These are phyloP conservation scores for Aphaenogaster floridana DNA, from an alignment of 1,140 invertebrate species.

Conservation along the genomic window DNA sequence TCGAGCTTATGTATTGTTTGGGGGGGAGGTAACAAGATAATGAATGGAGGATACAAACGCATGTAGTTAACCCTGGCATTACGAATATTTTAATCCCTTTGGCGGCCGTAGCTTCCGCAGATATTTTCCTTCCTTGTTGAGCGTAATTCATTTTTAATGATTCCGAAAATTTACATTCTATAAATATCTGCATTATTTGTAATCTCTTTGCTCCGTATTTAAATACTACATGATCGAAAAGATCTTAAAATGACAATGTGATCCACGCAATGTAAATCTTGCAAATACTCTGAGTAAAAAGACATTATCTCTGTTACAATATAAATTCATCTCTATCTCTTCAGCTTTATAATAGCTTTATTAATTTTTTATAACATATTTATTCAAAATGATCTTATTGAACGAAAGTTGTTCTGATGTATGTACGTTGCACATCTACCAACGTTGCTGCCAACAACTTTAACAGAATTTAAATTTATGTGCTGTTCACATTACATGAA, in stretches of 20 bases:
- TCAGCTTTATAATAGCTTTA: too few relatives aligned
- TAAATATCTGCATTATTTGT: background rate
- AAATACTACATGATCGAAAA: background rate
- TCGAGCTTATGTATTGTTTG: slow-evolving; percentile 58
- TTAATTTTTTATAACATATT: background rate
- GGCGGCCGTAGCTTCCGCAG: background rate
- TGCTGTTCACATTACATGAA: slow-evolving; percentile 56
- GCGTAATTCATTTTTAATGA: too few relatives aligned
- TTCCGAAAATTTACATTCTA: background rate
- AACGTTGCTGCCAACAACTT: slow-evolving; percentile 50
- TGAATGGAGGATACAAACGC: slow-evolving; percentile 18
- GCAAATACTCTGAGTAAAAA: background rate
- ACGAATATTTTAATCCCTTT: slow-evolving; percentile 29
- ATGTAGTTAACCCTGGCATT: slow-evolving; percentile 37
- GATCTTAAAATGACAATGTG: background rate
- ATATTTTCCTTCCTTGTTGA: slow-evolving; percentile 10
- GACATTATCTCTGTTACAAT: background rate
- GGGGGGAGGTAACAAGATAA: slow-evolving; percentile 41
- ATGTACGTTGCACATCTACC: background rate
- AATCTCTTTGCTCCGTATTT: background rate
- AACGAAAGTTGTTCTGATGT: slow-evolving; percentile 1
- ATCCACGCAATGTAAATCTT: background rate
- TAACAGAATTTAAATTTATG: slow-evolving; percentile 67
- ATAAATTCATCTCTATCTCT: background rate
- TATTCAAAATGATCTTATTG: background rate